Percentiles rank a stretch among this genome's conserved stretches.
These are phyloP conservation scores for Argentina silus DNA, from an alignment of 2,797 vertebrate genomes.

Conservation along the genomic window DNA sequence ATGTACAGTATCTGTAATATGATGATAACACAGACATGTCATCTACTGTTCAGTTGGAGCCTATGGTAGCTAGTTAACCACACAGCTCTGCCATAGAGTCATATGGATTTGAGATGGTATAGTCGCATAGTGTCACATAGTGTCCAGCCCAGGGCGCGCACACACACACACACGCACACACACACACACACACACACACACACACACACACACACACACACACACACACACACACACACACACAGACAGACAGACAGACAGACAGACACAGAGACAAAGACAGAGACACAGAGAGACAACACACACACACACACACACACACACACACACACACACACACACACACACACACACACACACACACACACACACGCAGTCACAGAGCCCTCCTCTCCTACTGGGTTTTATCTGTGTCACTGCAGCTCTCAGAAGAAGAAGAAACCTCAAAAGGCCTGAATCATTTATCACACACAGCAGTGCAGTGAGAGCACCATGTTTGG, in stretches of 20 bases:
- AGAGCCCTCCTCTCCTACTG: not conserved
- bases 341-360: not conserved
- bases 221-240: not conserved
- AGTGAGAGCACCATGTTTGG: not conserved
- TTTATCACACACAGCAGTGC: not conserved
- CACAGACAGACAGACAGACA: no score
- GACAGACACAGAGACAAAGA: no score
- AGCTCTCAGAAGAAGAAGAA: not conserved
- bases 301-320: not conserved
- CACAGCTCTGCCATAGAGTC: not conserved
- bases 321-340: not conserved
- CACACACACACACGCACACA: not conserved
- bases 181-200: not conserved
- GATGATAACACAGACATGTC: not conserved
- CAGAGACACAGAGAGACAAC: not conserved
- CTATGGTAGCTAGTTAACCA: no score
- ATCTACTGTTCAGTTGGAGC: no score
- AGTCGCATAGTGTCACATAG: no score
- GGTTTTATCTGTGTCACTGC: not conserved
- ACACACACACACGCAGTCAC: slow-evolving; percentile 2
- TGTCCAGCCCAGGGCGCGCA: no score
- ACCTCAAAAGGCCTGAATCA: slow-evolving; percentile 4
- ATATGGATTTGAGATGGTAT: no score
- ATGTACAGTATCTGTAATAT: not conserved
- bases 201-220: not conserved